Conservation (phyloP, 1,140 invertebrate species). For the Sarcophaga bullata region DNA sequence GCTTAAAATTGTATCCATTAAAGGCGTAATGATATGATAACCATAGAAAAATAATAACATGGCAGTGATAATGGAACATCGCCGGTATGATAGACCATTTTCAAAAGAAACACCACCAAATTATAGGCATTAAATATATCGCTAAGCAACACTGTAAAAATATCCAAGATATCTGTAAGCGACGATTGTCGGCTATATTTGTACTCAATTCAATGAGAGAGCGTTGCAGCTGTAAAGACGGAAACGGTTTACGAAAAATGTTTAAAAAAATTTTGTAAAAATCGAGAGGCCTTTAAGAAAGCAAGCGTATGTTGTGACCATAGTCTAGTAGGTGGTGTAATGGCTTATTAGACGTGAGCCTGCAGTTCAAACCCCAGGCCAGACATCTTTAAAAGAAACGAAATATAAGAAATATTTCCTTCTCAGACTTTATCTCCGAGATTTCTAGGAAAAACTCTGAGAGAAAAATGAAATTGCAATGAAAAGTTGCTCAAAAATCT, state of each 20-base stretch:
- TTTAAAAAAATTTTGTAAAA: neutral
- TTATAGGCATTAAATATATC: conserved; percentile 49
- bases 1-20: conserved; percentile 18
- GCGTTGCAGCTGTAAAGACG: conserved; percentile 44
- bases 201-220: conserved; percentile 47
- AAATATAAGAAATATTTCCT: too few species aligned
- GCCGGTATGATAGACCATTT: conserved; percentile 31
- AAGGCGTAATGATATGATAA: conserved; percentile 43
- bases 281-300: too few species aligned
- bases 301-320: too few species aligned
- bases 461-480: too few species aligned
- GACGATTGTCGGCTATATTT: conserved; percentile 38
- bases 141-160: conserved; percentile 41
- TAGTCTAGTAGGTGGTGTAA: too few species aligned
- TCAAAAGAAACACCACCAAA: conserved; percentile 46
- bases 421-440: too few species aligned
- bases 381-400: too few species aligned
- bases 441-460: too few species aligned
- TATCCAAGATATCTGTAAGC: conserved; percentile 45
- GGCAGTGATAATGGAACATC: conserved; percentile 36
- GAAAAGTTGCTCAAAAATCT: too few species aligned
- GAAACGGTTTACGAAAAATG: neutral
- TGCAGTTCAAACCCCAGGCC: too few species aligned
- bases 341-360: too few species aligned
- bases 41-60: conserved; percentile 45